Evolutionary conservation across 2,888 invertebrate species (phyloP).

Genomic region (Pristionchus japonicus): DNA sequence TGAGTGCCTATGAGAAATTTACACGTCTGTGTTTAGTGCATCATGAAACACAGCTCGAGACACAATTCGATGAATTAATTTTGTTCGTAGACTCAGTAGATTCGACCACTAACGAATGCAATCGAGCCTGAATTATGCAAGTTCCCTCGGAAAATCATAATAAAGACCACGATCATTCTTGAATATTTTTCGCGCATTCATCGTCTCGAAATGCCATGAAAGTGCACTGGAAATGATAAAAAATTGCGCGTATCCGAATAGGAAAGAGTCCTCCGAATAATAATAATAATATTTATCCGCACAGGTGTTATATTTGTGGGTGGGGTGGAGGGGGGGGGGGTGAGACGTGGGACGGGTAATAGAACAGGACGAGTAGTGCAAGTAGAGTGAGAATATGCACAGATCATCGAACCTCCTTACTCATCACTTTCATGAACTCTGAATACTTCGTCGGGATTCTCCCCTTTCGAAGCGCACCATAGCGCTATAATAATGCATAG

Average conservation of each 20-base stretch:
- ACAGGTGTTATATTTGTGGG: neutral
- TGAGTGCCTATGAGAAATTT: neutral
- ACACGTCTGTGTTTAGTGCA: neutral
- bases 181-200: constrained; percentile 2
- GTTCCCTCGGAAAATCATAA: neutral
- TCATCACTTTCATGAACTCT: no score
- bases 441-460: no score
- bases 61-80: no score
- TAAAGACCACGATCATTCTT: neutral
- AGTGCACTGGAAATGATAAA: neutral
- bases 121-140: neutral
- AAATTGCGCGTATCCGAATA: neutral
- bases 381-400: no score
- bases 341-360: no score
- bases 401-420: no score
- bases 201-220: neutral
- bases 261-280: no score
- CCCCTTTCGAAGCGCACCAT: no score
- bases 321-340: no score
- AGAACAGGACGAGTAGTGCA: no score
- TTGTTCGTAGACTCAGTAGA: neutral
- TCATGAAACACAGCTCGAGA: neutral
- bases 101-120: neutral
- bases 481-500: no score
- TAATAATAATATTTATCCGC: neutral